Evolutionary conservation across 2,888 invertebrate genomes (phyloP).

Genomic region (Netelia inedita): DNA sequence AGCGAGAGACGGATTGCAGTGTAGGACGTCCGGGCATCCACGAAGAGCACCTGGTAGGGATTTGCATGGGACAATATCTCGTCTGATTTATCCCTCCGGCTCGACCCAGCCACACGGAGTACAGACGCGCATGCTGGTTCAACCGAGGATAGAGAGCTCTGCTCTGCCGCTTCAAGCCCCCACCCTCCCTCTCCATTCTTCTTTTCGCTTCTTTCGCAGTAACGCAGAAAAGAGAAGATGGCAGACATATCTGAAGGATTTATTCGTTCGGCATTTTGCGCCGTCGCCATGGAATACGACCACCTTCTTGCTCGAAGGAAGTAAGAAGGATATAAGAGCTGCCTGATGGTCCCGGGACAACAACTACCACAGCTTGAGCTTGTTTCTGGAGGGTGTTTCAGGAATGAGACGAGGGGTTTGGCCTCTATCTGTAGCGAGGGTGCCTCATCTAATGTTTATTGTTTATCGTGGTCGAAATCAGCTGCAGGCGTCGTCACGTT

Average conservation of each 20-base stretch:
- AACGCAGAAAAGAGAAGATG: conserved; percentile 66
- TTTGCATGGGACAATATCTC: conserved; percentile 82
- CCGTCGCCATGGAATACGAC: conserved; percentile 36
- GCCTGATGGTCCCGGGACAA: conserved; percentile 38
- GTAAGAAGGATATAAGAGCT: conserved; percentile 39
- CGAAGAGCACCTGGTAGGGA: conserved; percentile 74
- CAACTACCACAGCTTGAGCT: conserved; percentile 12
- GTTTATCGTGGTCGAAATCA: too few species aligned
- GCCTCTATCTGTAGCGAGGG: too few species aligned
- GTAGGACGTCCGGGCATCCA: conserved; percentile 62
- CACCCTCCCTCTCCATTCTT: conserved; percentile 31
- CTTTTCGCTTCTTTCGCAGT: conserved; percentile 47
- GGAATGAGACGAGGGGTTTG: too few species aligned
- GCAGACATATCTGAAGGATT: conserved; percentile 76
- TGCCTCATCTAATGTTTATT: too few species aligned
- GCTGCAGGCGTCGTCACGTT: too few species aligned
- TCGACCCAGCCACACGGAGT: conserved; percentile 60
- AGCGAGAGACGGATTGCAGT: conserved; percentile 26
- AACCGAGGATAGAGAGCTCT: conserved; percentile 54
- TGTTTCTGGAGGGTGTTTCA: too few species aligned
- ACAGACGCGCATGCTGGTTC: conserved; percentile 58
- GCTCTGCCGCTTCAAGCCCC: conserved; percentile 24
- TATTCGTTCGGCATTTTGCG: conserved; percentile 75
- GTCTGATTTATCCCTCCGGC: conserved; percentile 79
- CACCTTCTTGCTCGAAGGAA: conserved; percentile 29